Conservation (phyloP, 2,797 vertebrate genomes). For the Amphiprion clarkii region DNA sequence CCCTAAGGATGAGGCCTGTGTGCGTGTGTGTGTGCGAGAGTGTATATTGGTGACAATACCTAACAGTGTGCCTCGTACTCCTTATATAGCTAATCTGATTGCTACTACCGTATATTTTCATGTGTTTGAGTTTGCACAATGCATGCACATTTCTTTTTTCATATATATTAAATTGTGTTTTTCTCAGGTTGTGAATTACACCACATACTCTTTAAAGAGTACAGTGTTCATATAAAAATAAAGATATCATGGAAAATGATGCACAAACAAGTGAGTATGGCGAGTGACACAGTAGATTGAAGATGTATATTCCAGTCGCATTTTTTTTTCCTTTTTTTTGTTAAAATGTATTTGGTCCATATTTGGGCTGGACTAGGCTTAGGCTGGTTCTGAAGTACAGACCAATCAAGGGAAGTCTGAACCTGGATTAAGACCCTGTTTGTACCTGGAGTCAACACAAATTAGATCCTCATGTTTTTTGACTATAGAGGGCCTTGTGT, state of each 20-base stretch:
- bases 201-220: conserved; percentile 62
- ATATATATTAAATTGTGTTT: conserved; percentile 56
- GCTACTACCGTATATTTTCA: conserved; percentile 61
- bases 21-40: conserved; percentile 35
- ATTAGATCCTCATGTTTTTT: conserved; percentile 72
- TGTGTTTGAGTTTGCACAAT: conserved; percentile 60
- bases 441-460: conserved; percentile 78
- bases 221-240: conserved; percentile 83
- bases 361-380: conserved; percentile 71
- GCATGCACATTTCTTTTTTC: conserved; percentile 70
- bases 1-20: conserved; percentile 40
- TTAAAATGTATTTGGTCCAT: conserved; percentile 73
- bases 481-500: conserved; percentile 60
- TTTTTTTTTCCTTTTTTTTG: conserved; percentile 40
- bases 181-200: conserved; percentile 65
- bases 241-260: conserved; percentile 82
- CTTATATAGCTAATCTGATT: conserved; percentile 54
- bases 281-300: conserved; percentile 67
- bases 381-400: conserved; percentile 78
- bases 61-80: conserved; percentile 48
- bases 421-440: conserved; percentile 84
- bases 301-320: conserved; percentile 57
- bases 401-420: conserved; percentile 68
- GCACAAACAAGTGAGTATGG: conserved; percentile 67
- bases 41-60: conserved; percentile 42